Conservation (phyloP, 1,140 invertebrate species). For the Apocrypta bakeri region DNA sequence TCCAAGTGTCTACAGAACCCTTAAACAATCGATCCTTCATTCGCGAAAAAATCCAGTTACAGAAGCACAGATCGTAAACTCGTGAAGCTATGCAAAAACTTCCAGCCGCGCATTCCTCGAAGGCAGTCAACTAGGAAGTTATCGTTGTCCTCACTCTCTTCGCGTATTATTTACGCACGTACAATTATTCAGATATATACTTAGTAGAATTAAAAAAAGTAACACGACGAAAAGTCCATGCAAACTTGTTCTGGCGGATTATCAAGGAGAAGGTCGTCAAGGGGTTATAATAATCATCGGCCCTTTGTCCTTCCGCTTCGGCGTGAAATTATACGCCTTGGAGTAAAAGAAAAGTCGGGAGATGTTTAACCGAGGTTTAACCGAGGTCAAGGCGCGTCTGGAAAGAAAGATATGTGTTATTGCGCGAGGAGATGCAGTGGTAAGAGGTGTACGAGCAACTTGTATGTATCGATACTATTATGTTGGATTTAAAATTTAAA, state of each 20-base stretch:
- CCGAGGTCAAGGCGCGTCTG: conserved; percentile 22
- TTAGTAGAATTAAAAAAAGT: too few relatives aligned
- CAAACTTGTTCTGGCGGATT: not conserved
- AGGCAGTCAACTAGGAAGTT: not conserved
- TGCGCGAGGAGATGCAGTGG: not conserved
- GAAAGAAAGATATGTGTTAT: not conserved
- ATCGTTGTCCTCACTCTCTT: too few relatives aligned
- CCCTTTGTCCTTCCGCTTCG: conserved; percentile 11
- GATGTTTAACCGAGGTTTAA: not conserved
- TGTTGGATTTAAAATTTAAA: too few relatives aligned
- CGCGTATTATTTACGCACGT: too few relatives aligned
- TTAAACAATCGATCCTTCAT: not conserved
- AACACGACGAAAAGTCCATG: not conserved
- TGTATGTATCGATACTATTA: not conserved
- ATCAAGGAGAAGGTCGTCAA: conserved; percentile 5
- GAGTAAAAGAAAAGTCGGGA: not conserved
- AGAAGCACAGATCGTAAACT: not conserved
- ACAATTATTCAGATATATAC: too few relatives aligned
- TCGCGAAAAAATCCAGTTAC: not conserved
- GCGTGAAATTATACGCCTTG: not conserved
- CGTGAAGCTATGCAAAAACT: too few relatives aligned
- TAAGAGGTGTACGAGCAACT: not conserved
- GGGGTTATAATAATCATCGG: not conserved
- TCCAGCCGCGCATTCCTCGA: too few relatives aligned
- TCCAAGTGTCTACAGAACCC: not conserved